Evolutionary conservation across 2,113 vertebrate species (phyloP).

Genomic region (Oreochromis tanganicae): DNA sequence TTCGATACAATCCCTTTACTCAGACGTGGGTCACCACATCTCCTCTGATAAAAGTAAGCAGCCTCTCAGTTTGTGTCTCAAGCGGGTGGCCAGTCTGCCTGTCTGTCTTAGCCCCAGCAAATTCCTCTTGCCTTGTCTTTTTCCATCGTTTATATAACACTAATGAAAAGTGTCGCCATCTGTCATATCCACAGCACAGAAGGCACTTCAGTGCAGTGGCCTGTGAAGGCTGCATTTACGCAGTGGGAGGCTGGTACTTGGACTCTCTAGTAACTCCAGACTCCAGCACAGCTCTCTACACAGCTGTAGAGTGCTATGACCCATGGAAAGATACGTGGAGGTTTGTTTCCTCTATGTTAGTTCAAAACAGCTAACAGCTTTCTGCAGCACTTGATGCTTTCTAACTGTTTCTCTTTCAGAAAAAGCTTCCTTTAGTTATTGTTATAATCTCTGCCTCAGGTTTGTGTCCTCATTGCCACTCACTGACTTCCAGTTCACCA

Average conservation of each 20-base stretch:
- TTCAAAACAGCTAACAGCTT: background rate
- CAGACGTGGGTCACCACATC: constrained; percentile 63
- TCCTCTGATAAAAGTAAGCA: constrained; percentile 67
- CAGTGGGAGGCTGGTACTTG: constrained; percentile 77
- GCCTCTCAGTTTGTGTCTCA: background rate
- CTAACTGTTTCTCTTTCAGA: background rate
- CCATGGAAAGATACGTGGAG: constrained; percentile 71
- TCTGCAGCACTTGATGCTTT: background rate
- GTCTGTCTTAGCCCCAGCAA: background rate
- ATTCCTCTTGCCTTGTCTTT: background rate
- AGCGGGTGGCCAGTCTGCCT: background rate
- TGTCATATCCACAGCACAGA: constrained; percentile 58
- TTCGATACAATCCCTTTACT: constrained; percentile 72
- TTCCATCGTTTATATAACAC: background rate
- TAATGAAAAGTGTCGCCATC: background rate
- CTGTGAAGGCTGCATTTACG: constrained; percentile 70
- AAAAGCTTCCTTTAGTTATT: background rate
- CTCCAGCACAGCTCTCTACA: constrained; percentile 69
- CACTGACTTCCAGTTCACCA: constrained; percentile 70
- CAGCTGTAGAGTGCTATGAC: constrained; percentile 75
- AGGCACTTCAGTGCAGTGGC: constrained; percentile 76
- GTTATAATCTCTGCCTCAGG: constrained; percentile 38
- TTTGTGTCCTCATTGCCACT: constrained; percentile 75
- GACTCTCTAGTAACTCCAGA: constrained; percentile 73
- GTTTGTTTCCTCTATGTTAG: constrained; percentile 20